phyloP scores from a whole-genome alignment of 1,140 invertebrate genomes.

The Macrocentrus cingulum region DNA sequence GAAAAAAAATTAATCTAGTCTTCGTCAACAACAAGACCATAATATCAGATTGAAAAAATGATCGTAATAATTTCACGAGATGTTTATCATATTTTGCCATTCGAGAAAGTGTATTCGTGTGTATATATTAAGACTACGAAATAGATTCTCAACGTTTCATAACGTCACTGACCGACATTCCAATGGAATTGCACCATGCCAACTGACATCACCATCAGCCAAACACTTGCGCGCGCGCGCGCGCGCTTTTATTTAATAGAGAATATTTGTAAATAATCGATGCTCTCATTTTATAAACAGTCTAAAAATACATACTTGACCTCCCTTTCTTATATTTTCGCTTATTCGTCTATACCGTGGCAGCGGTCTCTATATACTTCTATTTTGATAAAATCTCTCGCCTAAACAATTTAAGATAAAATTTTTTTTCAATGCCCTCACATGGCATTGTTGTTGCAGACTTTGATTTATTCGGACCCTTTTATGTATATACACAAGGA shows the following conservation, averaged over 20 bases:
- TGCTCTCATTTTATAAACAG: constrained; percentile 6
- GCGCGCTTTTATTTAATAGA: neutral
- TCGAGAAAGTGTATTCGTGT: constrained; percentile 31
- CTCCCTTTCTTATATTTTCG: constrained; percentile 1
- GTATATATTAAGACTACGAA: constrained; percentile 14
- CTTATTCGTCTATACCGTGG: neutral
- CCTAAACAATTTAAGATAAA: no score
- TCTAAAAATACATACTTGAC: constrained; percentile 11
- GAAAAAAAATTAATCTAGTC: no score
- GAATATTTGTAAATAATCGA: constrained; percentile 13
- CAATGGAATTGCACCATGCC: constrained; percentile 46
- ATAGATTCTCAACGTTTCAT: constrained; percentile 50
- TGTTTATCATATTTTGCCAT: constrained; percentile 9
- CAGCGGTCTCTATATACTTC: no score
- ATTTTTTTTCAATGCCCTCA: no score
- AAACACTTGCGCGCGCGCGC: neutral
- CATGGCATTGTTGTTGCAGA: no score
- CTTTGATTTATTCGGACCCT: no score
- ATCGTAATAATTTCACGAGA: no score
- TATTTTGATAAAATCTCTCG: no score
- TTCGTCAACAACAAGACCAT: neutral
- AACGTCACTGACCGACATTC: constrained; percentile 49
- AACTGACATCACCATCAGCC: constrained; percentile 42
- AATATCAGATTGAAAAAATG: no score
- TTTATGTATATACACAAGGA: no score